phyloP scores from a whole-genome alignment of 2,888 invertebrate genomes.

The Muschampia plurimacula region DNA sequence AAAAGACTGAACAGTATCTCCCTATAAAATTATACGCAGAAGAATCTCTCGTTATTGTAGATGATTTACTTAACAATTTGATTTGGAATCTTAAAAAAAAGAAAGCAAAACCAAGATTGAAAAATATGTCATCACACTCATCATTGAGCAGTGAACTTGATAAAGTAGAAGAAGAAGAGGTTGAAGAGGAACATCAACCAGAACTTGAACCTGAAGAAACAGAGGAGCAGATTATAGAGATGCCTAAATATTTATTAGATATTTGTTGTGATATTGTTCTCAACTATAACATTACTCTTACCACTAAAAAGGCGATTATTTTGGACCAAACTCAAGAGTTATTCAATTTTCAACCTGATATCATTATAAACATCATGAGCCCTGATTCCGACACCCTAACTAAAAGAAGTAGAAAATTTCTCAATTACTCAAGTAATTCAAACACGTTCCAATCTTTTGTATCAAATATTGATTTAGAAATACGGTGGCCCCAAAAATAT shows the following conservation, averaged over 20 bases:
- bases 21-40: constrained; percentile 60
- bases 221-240: constrained; percentile 56
- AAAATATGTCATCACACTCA: constrained; percentile 47
- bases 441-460: constrained; percentile 55
- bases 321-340: constrained; percentile 65
- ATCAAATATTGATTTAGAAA: constrained; percentile 50
- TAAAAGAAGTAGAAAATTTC: constrained; percentile 64
- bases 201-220: constrained; percentile 54
- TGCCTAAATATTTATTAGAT: constrained; percentile 71
- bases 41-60: constrained; percentile 58
- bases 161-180: constrained; percentile 54
- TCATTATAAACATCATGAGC: constrained; percentile 85
- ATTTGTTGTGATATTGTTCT: constrained; percentile 59
- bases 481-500: constrained; percentile 70
- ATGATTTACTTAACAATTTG: constrained; percentile 61
- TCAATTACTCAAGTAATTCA: constrained; percentile 60
- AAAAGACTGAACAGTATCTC: constrained; percentile 52
- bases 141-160: constrained; percentile 57
- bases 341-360: constrained; percentile 70
- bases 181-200: constrained; percentile 53
- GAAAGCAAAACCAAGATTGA: constrained; percentile 52
- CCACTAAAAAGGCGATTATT: constrained; percentile 58
- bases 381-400: constrained; percentile 81
- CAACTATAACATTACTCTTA: constrained; percentile 52
- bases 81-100: constrained; percentile 65